phyloP scores from a whole-genome alignment of 2,888 invertebrate species.

The Eudemis profundana region DNA sequence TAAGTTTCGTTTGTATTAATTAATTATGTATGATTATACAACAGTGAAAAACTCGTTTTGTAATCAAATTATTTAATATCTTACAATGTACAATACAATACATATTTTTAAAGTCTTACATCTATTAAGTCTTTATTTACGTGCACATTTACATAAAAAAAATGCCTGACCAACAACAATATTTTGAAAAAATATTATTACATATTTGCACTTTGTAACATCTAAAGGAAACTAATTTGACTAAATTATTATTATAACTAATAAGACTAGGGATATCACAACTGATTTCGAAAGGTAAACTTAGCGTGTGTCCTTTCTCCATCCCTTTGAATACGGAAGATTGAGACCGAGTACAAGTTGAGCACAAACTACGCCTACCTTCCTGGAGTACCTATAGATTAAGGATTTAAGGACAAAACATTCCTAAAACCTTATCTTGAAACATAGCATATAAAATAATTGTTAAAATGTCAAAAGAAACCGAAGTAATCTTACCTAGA shows the following conservation, averaged over 20 bases:
- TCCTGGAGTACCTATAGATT: slow-evolving; percentile 28
- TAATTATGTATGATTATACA: no score
- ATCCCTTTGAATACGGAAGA: slow-evolving; percentile 44
- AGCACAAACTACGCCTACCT: slow-evolving; percentile 43
- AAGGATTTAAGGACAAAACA: slow-evolving; percentile 8
- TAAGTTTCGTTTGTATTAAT: no score
- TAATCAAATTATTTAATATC: slow-evolving; percentile 58
- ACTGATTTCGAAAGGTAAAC: slow-evolving; percentile 42
- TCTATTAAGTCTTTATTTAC: slow-evolving; percentile 71
- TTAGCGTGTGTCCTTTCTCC: slow-evolving; percentile 34
- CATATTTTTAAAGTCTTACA: slow-evolving; percentile 55
- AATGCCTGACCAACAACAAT: slow-evolving; percentile 39
- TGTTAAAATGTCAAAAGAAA: no score
- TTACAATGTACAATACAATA: slow-evolving; percentile 43
- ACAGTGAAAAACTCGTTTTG: slow-evolving; percentile 24
- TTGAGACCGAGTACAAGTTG: slow-evolving; percentile 41
- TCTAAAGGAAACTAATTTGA: slow-evolving; percentile 30
- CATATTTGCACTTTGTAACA: slow-evolving; percentile 37
- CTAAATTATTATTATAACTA: slow-evolving; percentile 47
- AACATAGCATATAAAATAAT: not conserved
- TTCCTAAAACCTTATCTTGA: slow-evolving; percentile 11
- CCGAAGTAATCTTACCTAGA: no score
- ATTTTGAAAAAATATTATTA: slow-evolving; percentile 39
- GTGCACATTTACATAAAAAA: slow-evolving; percentile 61
- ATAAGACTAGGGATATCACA: slow-evolving; percentile 55